Conservation (phyloP, 2,888 invertebrate species). For the Lithophane semibrunnea region DNA sequence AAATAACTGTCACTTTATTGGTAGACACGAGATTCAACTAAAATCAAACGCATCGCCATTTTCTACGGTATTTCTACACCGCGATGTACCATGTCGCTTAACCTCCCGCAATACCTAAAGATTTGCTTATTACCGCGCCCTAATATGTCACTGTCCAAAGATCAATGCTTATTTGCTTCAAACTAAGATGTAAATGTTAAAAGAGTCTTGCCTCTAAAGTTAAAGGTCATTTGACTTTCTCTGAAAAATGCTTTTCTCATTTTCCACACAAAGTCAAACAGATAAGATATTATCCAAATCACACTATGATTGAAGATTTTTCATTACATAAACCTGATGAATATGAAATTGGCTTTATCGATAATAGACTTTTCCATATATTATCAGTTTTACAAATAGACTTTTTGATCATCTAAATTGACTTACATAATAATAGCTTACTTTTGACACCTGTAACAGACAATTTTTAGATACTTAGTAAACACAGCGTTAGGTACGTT, state of each 20-base stretch:
- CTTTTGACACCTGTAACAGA: background rate
- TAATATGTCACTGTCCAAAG: background rate
- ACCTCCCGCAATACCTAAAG: too few species aligned
- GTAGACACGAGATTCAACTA: too few species aligned
- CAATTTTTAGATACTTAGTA: background rate
- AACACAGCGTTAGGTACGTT: constrained; percentile 24
- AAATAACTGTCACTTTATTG: too few species aligned
- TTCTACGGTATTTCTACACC: too few species aligned
- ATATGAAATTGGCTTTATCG: background rate
- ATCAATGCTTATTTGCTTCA: background rate
- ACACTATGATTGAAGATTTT: constrained; percentile 6
- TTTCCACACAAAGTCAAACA: background rate
- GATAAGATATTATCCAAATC: background rate
- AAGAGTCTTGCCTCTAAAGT: background rate
- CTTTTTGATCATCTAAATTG: background rate
- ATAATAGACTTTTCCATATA: background rate
- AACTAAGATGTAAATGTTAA: background rate
- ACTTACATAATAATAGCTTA: background rate
- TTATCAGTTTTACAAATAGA: constrained; percentile 1
- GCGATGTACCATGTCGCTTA: too few species aligned
- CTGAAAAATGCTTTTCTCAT: background rate
- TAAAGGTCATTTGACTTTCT: background rate
- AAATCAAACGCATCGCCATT: too few species aligned
- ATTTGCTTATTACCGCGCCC: too few species aligned
- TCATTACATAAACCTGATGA: background rate